Evolutionary conservation across 2,113 vertebrate species (phyloP).

Genomic region (Thalassarche chlororhynchos): DNA sequence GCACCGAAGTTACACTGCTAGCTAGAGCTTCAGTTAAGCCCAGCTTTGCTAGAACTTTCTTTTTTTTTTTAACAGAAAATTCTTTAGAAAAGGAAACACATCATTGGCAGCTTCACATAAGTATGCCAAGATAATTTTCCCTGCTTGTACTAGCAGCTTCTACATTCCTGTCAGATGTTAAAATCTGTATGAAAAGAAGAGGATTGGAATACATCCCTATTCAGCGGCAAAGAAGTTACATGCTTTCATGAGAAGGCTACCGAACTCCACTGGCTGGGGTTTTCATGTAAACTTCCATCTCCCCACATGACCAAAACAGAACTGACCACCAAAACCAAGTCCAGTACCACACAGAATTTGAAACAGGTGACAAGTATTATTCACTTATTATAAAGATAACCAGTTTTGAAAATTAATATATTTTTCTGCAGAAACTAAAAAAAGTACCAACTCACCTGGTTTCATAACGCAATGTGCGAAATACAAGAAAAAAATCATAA

Average conservation of each 20-base stretch:
- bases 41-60: neutral
- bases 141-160: neutral
- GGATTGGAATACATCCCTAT: neutral
- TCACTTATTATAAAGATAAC: neutral
- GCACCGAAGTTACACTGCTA: neutral
- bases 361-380: neutral
- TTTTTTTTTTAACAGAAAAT: neutral
- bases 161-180: neutral
- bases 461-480: neutral
- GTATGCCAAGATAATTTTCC: neutral
- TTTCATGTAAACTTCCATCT: neutral
- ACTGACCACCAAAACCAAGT: neutral
- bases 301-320: neutral
- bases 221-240: neutral
- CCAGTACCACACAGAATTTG: neutral
- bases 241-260: neutral
- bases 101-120: accelerated
- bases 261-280: accelerated
- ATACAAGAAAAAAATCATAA: neutral
- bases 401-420: neutral
- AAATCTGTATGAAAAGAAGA: neutral
- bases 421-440: neutral
- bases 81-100: neutral
- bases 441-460: neutral
- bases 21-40: neutral